Evolutionary conservation across 2,797 vertebrate species (phyloP), one percentile per base, ranked within the genome.

Genomic region (Phoeniculus purpureus): DNA sequence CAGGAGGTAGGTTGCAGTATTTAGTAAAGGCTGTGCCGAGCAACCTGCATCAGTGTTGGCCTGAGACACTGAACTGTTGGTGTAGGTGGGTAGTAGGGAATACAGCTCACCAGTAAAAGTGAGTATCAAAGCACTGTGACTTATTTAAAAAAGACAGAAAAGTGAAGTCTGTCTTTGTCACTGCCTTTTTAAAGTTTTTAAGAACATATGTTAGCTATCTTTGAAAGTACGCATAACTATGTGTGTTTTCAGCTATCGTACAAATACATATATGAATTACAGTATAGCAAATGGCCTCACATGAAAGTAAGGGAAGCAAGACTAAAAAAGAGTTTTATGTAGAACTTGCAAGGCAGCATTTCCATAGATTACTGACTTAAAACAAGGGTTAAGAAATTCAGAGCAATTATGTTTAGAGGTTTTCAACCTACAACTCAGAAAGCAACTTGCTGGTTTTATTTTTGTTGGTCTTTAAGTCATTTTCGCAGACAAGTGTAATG

Each of bases 151-250:
- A 60, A 37, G 2, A 2, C 11, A 17, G 29, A 79, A 59, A 10
- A 14, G 4, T 60, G 17, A 74, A 47, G 32, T 37, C 12, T 27
- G 26, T 34, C 10, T 60, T 79, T 48, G 16, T 25, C 22, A 32
- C 8, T 25, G 31, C 6, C 6, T 19, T 32, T 47, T 56, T n/a
- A 8, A 59, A 25, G 3, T 56, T 64, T 70, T 2, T 51, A 43
- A 37, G 34, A 62, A 23, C 1, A 0, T n/a, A n/a, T n/a, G 10
- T 54, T 65, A 25, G 6, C 0, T 59, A 29, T 14, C 4, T 21
- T 4, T 81, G 26, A 27, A 83, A 71, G 10, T 64, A 13, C 37
- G 12, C 21, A 3, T 17, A 40, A 6, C 12, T 67, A 2, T 14
- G 1, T 43, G 7, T 79, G 8, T 62, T 76, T 89, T 62, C 32